phyloP scores from a whole-genome alignment of 2,888 invertebrate species.

The Synanthedon vespiformis region DNA sequence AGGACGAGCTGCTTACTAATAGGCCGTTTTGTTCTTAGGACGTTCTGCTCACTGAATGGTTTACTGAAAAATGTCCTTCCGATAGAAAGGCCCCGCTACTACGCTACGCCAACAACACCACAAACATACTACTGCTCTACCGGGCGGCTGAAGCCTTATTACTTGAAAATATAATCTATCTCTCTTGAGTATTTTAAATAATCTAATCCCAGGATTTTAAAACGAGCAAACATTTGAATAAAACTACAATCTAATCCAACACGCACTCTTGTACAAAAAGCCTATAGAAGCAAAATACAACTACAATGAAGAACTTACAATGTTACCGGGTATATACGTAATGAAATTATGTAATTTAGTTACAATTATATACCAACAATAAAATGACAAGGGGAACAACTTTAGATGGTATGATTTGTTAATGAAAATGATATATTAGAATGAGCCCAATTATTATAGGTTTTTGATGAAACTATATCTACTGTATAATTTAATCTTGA shows the following conservation, averaged over 20 bases:
- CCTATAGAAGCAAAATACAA: background rate
- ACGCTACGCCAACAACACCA: background rate
- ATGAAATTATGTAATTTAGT: no score
- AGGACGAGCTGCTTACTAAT: no score
- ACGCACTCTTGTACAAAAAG: background rate
- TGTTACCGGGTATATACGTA: no score
- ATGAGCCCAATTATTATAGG: no score
- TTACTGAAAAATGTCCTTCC: no score
- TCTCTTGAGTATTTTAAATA: background rate
- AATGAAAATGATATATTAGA: background rate
- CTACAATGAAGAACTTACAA: no score
- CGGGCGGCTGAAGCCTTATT: background rate
- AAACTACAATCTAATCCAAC: background rate
- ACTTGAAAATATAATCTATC: no score
- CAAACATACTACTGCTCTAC: background rate
- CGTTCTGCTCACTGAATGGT: no score
- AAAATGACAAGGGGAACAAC: background rate
- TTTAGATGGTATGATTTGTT: background rate
- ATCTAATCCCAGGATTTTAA: background rate
- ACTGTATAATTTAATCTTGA: conserved; percentile 8
- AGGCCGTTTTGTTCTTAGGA: no score
- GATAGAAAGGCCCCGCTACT: background rate
- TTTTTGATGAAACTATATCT: background rate
- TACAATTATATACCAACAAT: background rate
- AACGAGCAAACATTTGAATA: background rate